Conservation (phyloP, 2,797 vertebrate genomes). For the Morelia viridis region DNA sequence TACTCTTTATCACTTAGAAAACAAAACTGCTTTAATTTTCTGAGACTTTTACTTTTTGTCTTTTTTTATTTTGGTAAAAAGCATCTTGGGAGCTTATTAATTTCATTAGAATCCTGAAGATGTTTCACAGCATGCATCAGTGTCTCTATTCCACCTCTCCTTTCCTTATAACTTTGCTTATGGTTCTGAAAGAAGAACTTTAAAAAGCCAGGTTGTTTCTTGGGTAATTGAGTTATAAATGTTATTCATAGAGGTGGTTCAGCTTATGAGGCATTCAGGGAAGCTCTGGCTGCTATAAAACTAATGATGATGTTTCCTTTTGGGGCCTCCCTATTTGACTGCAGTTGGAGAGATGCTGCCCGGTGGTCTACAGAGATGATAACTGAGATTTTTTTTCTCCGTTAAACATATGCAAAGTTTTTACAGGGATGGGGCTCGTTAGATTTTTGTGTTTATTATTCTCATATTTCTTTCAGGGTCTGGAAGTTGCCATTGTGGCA, state of each 20-base stretch:
- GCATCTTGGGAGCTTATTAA: conserved; percentile 69
- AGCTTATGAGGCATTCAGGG: conserved; percentile 51
- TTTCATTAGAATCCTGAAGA: conserved; percentile 65
- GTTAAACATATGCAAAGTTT: background rate
- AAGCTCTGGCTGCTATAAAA: conserved; percentile 54
- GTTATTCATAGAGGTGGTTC: conserved; percentile 34
- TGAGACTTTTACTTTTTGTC: conserved; percentile 51
- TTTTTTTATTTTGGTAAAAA: conserved; percentile 42
- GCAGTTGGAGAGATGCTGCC: background rate
- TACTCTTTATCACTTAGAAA: conserved; percentile 57
- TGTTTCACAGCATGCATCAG: conserved; percentile 65
- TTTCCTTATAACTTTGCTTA: conserved; percentile 37
- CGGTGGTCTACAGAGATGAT: background rate
- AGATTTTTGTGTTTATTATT: background rate
- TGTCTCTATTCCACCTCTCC: conserved; percentile 48
- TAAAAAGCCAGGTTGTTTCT: background rate
- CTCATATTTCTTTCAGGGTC: background rate
- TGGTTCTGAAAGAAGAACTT: conserved; percentile 43
- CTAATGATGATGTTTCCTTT: background rate
- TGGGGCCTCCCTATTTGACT: background rate
- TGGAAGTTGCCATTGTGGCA: background rate
- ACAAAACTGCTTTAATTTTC: conserved; percentile 63
- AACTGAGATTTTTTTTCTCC: background rate
- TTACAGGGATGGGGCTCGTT: background rate
- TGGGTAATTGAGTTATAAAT: conserved; percentile 44